phyloP scores from a whole-genome alignment of 2,113 vertebrate genomes.

The Craseonycteris thonglongyai region DNA sequence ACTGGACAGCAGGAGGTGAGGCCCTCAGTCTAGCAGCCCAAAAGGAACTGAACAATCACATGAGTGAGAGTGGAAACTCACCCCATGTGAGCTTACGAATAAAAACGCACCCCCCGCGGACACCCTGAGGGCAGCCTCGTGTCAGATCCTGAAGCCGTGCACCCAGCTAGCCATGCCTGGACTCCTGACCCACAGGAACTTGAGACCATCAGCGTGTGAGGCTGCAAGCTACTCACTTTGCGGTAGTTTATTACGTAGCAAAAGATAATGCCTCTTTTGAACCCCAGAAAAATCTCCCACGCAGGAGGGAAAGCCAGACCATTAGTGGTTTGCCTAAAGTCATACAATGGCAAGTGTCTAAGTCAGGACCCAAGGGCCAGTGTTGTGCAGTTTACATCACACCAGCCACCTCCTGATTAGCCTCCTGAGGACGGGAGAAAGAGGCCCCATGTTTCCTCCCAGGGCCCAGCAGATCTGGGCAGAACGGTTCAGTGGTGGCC shows the following conservation, averaged over 20 bases:
- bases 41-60: background rate
- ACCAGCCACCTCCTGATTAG: background rate
- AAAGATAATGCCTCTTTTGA: background rate
- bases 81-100: background rate
- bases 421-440: background rate
- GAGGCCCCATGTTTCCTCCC: background rate
- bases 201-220: background rate
- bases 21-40: background rate
- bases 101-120: background rate
- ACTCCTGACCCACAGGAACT: background rate
- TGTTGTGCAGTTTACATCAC: background rate
- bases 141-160: background rate
- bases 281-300: background rate
- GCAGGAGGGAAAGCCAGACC: background rate
- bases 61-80: background rate
- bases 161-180: background rate
- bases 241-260: background rate
- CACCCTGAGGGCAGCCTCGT: background rate
- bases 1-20: background rate
- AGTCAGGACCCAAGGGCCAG: background rate
- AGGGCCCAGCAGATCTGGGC: background rate
- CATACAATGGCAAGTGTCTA: background rate
- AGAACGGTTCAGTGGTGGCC: background rate
- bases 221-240: background rate
- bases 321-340: background rate